phyloP scores from a whole-genome alignment of 2,113 vertebrate species.

The Proteles cristata region DNA sequence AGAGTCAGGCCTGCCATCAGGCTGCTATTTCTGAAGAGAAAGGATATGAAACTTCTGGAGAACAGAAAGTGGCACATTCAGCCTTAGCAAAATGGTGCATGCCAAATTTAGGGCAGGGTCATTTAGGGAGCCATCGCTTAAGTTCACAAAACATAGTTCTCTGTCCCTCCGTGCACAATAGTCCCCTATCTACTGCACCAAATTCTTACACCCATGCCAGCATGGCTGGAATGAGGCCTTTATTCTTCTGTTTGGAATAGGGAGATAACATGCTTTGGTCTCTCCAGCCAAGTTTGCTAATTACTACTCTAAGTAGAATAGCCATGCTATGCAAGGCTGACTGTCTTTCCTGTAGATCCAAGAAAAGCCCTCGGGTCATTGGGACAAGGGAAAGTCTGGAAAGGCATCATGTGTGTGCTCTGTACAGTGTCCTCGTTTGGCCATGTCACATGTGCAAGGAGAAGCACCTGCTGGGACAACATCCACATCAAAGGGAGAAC shows the following conservation, averaged over 20 bases:
- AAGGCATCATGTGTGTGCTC: neutral
- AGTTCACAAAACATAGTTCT: neutral
- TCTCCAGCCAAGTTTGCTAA: neutral
- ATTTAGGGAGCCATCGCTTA: neutral
- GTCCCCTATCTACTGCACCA: neutral
- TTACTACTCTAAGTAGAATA: neutral
- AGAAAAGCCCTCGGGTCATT: neutral
- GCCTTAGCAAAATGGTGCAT: neutral
- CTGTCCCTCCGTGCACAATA: neutral
- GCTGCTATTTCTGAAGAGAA: neutral
- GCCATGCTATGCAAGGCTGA: neutral
- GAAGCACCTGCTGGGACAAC: neutral
- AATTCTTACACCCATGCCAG: neutral
- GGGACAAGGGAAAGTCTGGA: neutral
- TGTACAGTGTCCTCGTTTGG: neutral
- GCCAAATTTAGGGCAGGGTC: neutral
- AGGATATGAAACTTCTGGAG: neutral
- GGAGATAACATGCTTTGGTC: neutral
- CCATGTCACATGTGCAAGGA: neutral
- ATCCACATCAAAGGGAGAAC: neutral
- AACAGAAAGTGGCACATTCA: neutral
- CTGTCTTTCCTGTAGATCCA: neutral
- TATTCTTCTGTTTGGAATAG: neutral
- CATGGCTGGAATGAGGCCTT: neutral
- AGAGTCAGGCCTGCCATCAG: neutral